Base-by-base conservation (phyloP, 2,113 vertebrate species). In the Anser cygnoides region DNA sequence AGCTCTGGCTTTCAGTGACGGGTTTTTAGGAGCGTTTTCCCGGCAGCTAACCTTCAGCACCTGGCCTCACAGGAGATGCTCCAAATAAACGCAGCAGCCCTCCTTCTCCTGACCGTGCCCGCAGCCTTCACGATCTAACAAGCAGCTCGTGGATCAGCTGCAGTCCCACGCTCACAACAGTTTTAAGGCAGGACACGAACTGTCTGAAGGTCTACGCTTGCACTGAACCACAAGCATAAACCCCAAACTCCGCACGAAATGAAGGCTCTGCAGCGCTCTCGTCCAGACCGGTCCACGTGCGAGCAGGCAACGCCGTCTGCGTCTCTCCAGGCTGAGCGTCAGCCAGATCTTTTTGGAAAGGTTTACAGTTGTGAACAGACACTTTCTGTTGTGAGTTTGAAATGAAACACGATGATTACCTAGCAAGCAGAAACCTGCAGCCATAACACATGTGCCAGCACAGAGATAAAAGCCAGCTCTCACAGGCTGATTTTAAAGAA, bases 401-500 rank as follows among this genome's bases (percentile, higher is more conserved):
- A 95, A 93, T 55, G 62, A 82, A 95, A 59, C 68, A 61, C 0
- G 0, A 81, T 13, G 66, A 89, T 95, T 91, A 95, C n/a, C 91
- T 52, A 96, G 84, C 92, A 95, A 91, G 96, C 92, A 93, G 7
- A 37, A 94, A 93, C 93, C 81, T 91, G 95, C 87, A 91, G 28
- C 89, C 74, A 2, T 13, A 84, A 67, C 72, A 62, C 67, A n/a
- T 4, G 46, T 81, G 87, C 93, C 96, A 95, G 83, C 63, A 58
- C 66, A 89, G 78, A 91, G 74, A 82, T 61, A 95, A 94, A 81
- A 95, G 93, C 70, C 85, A 90, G 11, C 61, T 54, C 72, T 57
- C 50, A 52, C 50, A 66, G 41, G 58, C 0, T 85, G 80, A 66
- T 74, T 81, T 73, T 71, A 84, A 87, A 84, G 84, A 80, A 94